Base-by-base conservation (phyloP, 2,797 vertebrate species). In the Etheostoma perlongum region DNA sequence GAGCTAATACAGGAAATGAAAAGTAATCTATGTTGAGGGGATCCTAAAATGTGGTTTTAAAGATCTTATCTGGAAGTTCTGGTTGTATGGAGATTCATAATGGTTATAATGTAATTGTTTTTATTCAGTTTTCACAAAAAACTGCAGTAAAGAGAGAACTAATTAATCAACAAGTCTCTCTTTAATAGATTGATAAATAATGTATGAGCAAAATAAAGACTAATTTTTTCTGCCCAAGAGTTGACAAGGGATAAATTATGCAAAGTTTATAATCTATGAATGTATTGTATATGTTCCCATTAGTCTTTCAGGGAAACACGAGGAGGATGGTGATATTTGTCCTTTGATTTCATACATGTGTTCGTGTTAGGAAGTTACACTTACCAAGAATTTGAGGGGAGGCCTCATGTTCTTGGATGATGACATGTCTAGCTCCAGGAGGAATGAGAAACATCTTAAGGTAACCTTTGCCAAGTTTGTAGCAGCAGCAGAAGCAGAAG, bases 391-490 rank as follows among this genome's bases (percentile, higher is more conserved):
- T 92, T 90, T 99, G 98, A 97, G 97, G 97, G 84, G 96, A 97
- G 82, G 96, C 96, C 97, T 99, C 98, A 66, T 97, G 96, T 95
- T 99, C 98, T 96, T 99, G 97, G 94, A 99, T 93, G 94, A 96
- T 95, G 95, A 98, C 96, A 96, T 99, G 97, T 96, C 97, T 97
- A 94, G 97, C 97, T 94, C 97, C 97, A 0, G 97, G 96, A 92
- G 98, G 97, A 91, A 99, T 95, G 91, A 96, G 96, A 97, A 99
- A 99, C 98, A 99, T 99, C 98, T 99, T 99, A 94, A 99, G 96
- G 96, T 96, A 98, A 91, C 97, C 98, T 99, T 96, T 96, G 93
- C 92, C 94, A 94, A 94, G 84, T 92, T 94, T 88, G 76, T 27
- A 76, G 82, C 71, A 55, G 44, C 63, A 67, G 86, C 58, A 91